Conservation (phyloP, 1,140 invertebrate species). For the Archivesica marissinica region DNA sequence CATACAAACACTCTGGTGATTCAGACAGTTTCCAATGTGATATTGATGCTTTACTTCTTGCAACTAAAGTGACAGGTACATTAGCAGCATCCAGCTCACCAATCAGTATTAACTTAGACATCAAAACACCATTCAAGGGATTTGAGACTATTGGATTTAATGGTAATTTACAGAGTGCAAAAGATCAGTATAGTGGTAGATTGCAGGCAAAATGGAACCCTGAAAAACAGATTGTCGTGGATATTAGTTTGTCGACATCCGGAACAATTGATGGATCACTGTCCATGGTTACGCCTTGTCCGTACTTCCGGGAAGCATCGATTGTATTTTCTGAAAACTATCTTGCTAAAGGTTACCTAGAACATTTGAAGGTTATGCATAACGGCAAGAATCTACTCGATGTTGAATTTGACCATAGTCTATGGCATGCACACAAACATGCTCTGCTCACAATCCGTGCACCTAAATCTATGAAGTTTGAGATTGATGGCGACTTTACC, state of each 20-base stretch:
- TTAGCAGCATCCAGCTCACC: neutral
- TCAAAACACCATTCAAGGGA: conserved; percentile 39
- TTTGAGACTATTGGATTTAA: conserved; percentile 23
- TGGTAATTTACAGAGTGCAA: neutral
- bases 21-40: conserved; percentile 33
- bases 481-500: conserved; percentile 39
- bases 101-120: neutral
- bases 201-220: conserved; percentile 33
- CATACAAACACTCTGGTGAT: conserved; percentile 29
- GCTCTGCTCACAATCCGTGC: conserved; percentile 41
- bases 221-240: neutral
- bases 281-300: conserved; percentile 23
- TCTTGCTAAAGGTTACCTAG: neutral
- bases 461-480: conserved; percentile 64
- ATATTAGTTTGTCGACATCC: neutral
- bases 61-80: neutral
- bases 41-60: neutral
- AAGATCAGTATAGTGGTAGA: no score
- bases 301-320: neutral
- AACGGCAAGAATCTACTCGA: conserved; percentile 67
- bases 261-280: neutral
- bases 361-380: conserved; percentile 33
- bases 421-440: conserved; percentile 18
- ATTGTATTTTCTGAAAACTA: neutral
- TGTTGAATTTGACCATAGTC: conserved; percentile 55